These are phyloP conservation scores for Salticus scenicus DNA, from an alignment of 2,888 invertebrate species.

Conservation along the genomic window DNA sequence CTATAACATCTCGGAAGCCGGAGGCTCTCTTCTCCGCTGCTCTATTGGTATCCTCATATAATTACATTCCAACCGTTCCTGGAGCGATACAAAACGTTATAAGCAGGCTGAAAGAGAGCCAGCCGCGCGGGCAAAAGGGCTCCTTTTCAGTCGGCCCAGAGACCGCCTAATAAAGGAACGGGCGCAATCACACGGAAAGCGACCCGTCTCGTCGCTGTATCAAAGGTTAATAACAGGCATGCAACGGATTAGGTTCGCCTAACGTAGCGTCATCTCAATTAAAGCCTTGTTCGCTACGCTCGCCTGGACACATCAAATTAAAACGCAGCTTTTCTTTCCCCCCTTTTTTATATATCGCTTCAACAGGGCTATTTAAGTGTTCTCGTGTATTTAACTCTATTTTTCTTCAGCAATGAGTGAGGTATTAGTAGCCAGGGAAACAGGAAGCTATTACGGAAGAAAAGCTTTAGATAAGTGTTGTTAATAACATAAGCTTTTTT, in stretches of 20 bases:
- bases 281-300: slow-evolving; percentile 1
- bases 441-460: not conserved
- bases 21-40: not conserved
- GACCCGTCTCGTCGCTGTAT: not conserved
- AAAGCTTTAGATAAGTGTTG: not conserved
- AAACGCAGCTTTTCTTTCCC: not conserved
- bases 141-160: not conserved
- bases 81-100: not conserved
- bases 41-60: not conserved
- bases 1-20: not conserved
- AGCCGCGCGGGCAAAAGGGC: not conserved
- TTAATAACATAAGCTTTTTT: not conserved
- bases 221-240: slow-evolving; percentile 1
- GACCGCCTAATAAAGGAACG: slow-evolving; percentile 1
- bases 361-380: not conserved
- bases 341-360: not conserved
- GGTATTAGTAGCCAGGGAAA: slow-evolving; percentile 4
- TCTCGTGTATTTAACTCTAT: no score
- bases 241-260: not conserved
- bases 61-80: slow-evolving; percentile 4
- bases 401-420: not conserved
- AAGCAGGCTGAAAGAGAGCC: not conserved
- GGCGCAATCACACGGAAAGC: not conserved
- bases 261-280: not conserved
- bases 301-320: not conserved